A percentile compares a stretch with the other conserved stretches of the same genome.
These are phyloP conservation scores for Microctonus aethiopoides DNA, from an alignment of 2,888 invertebrate genomes.

Conservation along the genomic window DNA sequence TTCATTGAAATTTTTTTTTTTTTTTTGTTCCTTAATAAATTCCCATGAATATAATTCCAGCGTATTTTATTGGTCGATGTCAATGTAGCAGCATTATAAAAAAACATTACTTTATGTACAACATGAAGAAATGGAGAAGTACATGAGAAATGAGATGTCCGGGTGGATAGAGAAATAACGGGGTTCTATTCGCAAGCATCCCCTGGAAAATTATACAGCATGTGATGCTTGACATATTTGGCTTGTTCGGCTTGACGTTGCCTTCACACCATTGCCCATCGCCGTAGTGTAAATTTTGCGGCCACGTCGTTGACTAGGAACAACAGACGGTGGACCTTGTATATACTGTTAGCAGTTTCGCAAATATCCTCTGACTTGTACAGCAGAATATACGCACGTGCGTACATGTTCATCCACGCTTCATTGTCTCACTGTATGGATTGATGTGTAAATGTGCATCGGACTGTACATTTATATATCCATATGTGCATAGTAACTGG, in stretches of 20 bases:
- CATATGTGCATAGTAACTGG: no score
- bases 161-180: constrained; percentile 2
- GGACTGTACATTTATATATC: not conserved
- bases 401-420: not conserved
- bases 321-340: constrained; percentile 6
- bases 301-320: constrained; percentile 7
- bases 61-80: no score
- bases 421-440: not conserved
- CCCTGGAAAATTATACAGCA: constrained; percentile 42
- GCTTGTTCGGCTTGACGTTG: constrained; percentile 15
- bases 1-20: no score
- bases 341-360: not conserved
- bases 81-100: no score
- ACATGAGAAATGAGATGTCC: not conserved
- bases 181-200: not conserved
- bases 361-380: constrained; percentile 12
- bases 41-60: no score
- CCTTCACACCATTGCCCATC: not conserved
- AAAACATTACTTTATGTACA: no score
- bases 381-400: not conserved
- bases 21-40: no score
- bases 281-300: constrained; percentile 5
- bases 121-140: constrained; percentile 1
- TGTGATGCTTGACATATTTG: constrained; percentile 34
- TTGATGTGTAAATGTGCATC: not conserved